A percentile compares a stretch with the other conserved stretches of the same genome.
phyloP scores from a whole-genome alignment of 2,797 vertebrate genomes.

The Acipenser transmontanus region DNA sequence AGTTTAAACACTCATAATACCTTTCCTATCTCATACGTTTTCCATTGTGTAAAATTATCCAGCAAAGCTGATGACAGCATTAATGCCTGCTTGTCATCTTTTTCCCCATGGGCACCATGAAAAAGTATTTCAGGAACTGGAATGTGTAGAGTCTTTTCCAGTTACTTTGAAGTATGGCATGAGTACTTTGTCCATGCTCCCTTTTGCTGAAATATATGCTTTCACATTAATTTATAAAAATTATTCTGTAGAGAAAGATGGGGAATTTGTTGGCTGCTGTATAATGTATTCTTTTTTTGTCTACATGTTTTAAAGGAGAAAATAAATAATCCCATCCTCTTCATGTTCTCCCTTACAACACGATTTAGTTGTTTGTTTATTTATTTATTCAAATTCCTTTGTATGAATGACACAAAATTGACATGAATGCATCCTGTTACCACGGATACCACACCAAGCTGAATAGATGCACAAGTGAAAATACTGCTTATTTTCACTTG shows the following conservation, averaged over 20 bases:
- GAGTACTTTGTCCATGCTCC: not conserved
- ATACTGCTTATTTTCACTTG: no score
- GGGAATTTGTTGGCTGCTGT: slow-evolving; percentile 8
- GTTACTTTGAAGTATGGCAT: not conserved
- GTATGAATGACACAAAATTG: no score
- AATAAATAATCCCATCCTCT: no score
- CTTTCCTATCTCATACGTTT: no score
- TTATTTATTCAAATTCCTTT: no score
- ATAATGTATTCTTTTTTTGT: not conserved
- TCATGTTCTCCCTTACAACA: no score
- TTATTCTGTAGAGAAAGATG: not conserved
- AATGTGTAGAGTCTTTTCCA: not conserved
- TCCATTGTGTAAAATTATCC: not conserved
- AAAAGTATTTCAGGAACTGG: not conserved
- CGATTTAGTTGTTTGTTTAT: no score
- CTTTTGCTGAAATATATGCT: not conserved
- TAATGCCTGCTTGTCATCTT: not conserved
- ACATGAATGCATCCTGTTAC: no score
- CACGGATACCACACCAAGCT: no score
- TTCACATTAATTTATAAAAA: not conserved
- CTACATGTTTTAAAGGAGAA: no score
- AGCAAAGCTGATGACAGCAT: slow-evolving; percentile 4
- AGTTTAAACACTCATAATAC: not conserved
- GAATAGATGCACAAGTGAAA: no score
- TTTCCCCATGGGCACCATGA: not conserved